These are phyloP conservation scores for Drosophila seguyi DNA, from an alignment of 1,140 invertebrate genomes.

Conservation along the genomic window DNA sequence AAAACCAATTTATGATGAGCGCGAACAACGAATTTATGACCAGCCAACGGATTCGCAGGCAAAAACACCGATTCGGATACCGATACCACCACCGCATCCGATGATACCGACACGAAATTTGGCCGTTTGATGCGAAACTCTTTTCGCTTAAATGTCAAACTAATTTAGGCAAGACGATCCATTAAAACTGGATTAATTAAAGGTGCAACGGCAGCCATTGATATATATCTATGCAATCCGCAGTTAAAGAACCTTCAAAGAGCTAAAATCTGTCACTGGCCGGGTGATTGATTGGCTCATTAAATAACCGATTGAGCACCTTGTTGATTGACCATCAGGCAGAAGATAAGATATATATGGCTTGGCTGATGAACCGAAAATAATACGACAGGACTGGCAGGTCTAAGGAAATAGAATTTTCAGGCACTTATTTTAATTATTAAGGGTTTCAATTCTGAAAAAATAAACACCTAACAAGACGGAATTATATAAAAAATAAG, in stretches of 20 bases:
- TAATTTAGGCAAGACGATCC: slow-evolving; percentile 77
- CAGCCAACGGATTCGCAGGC: slow-evolving; percentile 31
- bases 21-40: slow-evolving; percentile 72
- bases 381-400: slow-evolving; percentile 1
- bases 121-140: slow-evolving; percentile 53
- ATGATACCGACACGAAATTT: slow-evolving; percentile 42
- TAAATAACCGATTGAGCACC: slow-evolving; percentile 28
- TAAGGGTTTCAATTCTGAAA: no score
- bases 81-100: slow-evolving; percentile 29
- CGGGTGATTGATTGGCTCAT: slow-evolving; percentile 38
- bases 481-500: background rate
- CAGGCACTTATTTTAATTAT: background rate
- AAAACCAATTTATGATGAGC: slow-evolving; percentile 78
- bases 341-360: slow-evolving; percentile 6
- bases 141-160: slow-evolving; percentile 77
- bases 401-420: background rate
- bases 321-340: slow-evolving; percentile 20
- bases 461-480: no score
- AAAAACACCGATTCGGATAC: slow-evolving; percentile 20
- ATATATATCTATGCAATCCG: slow-evolving; percentile 19
- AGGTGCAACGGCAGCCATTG: slow-evolving; percentile 53
- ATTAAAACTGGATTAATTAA: slow-evolving; percentile 83
- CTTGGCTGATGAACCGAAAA: background rate
- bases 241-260: slow-evolving; percentile 13
- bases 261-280: slow-evolving; percentile 17